Conservation (phyloP, 2,113 vertebrate genomes). For the Cinclus mexicanus region DNA sequence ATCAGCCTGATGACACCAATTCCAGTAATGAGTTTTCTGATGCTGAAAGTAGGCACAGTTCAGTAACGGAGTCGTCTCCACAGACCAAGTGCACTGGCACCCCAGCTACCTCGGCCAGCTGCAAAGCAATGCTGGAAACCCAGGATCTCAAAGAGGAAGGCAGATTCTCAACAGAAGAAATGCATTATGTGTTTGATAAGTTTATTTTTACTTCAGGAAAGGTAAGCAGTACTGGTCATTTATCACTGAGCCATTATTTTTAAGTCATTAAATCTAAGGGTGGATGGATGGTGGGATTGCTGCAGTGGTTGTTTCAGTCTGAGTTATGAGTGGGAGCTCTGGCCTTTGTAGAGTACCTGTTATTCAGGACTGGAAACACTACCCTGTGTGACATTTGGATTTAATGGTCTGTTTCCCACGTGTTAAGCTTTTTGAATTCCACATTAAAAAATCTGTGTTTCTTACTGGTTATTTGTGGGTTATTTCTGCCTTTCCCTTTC, state of each 20-base stretch:
- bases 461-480: neutral
- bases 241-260: neutral
- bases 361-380: neutral
- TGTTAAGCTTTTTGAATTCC: neutral
- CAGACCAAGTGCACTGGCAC: slow-evolving; percentile 64
- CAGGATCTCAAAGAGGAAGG: slow-evolving; percentile 69
- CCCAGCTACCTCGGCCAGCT: slow-evolving; percentile 79
- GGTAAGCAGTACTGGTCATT: slow-evolving; percentile 65
- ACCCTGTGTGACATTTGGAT: neutral
- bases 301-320: neutral
- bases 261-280: neutral
- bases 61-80: slow-evolving; percentile 39
- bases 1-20: slow-evolving; percentile 47
- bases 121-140: slow-evolving; percentile 70
- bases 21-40: slow-evolving; percentile 61
- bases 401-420: neutral
- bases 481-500: neutral
- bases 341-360: neutral
- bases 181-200: slow-evolving; percentile 93
- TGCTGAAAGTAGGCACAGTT: slow-evolving; percentile 60
- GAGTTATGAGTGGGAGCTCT: neutral
- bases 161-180: slow-evolving; percentile 76
- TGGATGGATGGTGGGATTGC: neutral
- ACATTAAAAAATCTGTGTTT: neutral
- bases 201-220: slow-evolving; percentile 98